Conservation (phyloP, 2,888 invertebrate species). For the Rhamphomyia laevipes region DNA sequence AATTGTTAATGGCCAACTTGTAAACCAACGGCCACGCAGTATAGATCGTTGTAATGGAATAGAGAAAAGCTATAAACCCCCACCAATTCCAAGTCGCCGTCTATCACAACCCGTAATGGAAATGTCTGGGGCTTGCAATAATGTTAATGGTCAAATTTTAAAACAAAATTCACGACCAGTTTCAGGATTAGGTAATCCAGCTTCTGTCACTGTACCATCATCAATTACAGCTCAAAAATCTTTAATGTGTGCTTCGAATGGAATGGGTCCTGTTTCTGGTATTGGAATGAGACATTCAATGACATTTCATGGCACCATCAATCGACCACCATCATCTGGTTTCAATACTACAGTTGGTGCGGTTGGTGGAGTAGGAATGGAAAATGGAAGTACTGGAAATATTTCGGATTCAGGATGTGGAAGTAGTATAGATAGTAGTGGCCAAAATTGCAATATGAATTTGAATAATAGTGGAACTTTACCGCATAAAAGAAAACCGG, state of each 20-base stretch:
- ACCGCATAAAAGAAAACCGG: slow-evolving; percentile 19
- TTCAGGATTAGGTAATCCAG: slow-evolving; percentile 17
- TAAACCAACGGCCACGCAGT: slow-evolving; percentile 30
- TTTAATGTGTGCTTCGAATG: neutral
- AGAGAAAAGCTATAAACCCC: slow-evolving; percentile 24
- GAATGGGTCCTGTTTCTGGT: neutral
- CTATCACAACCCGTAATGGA: slow-evolving; percentile 14
- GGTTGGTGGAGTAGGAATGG: neutral
- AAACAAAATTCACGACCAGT: slow-evolving; percentile 11
- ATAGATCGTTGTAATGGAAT: slow-evolving; percentile 32
- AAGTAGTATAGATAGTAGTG: neutral
- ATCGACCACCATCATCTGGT: slow-evolving; percentile 17
- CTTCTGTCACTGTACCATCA: slow-evolving; percentile 11
- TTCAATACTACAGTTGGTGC: neutral
- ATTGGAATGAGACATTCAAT: slow-evolving; percentile 32
- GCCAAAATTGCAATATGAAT: slow-evolving; percentile 8
- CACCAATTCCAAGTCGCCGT: slow-evolving; percentile 32
- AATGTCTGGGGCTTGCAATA: neutral
- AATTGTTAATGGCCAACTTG: slow-evolving; percentile 13
- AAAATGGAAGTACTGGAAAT: slow-evolving; percentile 11
- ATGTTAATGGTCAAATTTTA: slow-evolving; percentile 5
- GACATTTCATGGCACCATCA: slow-evolving; percentile 30
- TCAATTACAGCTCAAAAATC: slow-evolving; percentile 2
- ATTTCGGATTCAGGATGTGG: slow-evolving; percentile 9
- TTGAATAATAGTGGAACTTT: slow-evolving; percentile 6